Evolutionary conservation across 2,113 vertebrate genomes (phyloP), one percentile per base, ranked within the genome.

Genomic region (Psittacula cyanocephala): DNA sequence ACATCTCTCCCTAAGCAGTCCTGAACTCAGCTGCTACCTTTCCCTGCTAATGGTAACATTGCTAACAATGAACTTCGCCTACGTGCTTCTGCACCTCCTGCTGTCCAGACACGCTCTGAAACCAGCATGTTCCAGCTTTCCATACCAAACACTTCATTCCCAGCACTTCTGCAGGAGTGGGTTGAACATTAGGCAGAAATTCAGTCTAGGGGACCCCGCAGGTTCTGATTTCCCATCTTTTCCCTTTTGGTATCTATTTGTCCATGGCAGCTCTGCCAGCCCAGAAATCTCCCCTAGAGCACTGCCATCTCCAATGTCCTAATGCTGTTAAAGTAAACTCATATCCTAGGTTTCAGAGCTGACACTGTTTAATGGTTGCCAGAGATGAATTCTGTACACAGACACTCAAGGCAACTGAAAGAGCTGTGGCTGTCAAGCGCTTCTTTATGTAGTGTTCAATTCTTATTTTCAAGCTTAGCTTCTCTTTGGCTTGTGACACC

Each of bases 1-100:
- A 70, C 59, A 93, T 65, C 88, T 91, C 72, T 96, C 92, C 92
- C 85, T 16, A 55, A 88, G 60, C 88, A 64, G 60, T 20, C 82
- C 91, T 90, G 76, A 93, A 12, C 76, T 83, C 94, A 63, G 88
- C 85, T 88, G 89, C 85, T 80, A n/a, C 47, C 35, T 90, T 80
- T 53, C 71, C 41, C 17, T 47, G 76, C 64, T 82, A 83, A 57
- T 35, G 18, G 41, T 6, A 55, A 23, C 62, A 68, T 39, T 68
- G 41, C 75, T 46, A 47, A 82, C 67, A 17, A 43, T 17, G 55
- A 96, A 63, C 50, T 67, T 71, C 35, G 12, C 29, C 53, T 74
- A 68, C 22, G 0, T 35, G 25, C 29, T 70, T 7, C 63, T 76
- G 59, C 79, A 33, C 46, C 81, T 85, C 85, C 89, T 28, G 65